Base-by-base conservation (phyloP, 1,140 invertebrate genomes). In the Arctopsyche grandis region DNA sequence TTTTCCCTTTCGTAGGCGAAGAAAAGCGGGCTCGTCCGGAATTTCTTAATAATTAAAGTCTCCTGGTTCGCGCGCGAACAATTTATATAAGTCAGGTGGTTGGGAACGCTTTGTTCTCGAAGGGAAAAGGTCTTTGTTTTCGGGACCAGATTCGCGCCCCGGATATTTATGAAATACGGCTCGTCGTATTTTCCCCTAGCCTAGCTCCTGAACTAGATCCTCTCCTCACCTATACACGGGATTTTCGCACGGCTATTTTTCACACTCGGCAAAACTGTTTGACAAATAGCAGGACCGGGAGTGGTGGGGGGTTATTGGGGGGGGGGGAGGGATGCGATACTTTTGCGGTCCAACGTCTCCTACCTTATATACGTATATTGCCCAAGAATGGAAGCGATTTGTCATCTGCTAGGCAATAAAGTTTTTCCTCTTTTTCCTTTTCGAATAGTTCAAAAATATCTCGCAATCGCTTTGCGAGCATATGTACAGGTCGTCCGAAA, bases 1-100 rank as follows among this genome's bases (percentile, higher is more conserved):
- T 60, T 60, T 60, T 19, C 58, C 9, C 58, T 22, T 52, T 52
- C 48, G 29, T 19, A 9, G 21, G 58, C 14, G 21, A 60, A 60
- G 21, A 60, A 52, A 52, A 16, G 48, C 48, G 16, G 48, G n/a
- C 58, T 22, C 58, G 16, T 60, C 58, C n/a, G 58, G 58, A 60
- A 60, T 60, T 60, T 60, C 58, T 24, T 24, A 24, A 60, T 60
- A 60, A 60, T 60, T 60, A 60, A 60, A 60, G 58, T 60, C 58
- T 24, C 16, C 12, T 3, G 16, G 48, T 10, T 52, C 48, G 48
- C 48, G 48, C 48, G 48, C 16, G 48, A 52, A 52, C 48, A 52
- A 52, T 52, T 52, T 52, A 52, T 52, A 52, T 16, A 52, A 52
- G 29, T 38, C 29, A 38, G 12, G 48, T 16, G 48, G 48, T 16